Conservation (phyloP, 2,113 vertebrate genomes). For the Saguinus imperator region DNA sequence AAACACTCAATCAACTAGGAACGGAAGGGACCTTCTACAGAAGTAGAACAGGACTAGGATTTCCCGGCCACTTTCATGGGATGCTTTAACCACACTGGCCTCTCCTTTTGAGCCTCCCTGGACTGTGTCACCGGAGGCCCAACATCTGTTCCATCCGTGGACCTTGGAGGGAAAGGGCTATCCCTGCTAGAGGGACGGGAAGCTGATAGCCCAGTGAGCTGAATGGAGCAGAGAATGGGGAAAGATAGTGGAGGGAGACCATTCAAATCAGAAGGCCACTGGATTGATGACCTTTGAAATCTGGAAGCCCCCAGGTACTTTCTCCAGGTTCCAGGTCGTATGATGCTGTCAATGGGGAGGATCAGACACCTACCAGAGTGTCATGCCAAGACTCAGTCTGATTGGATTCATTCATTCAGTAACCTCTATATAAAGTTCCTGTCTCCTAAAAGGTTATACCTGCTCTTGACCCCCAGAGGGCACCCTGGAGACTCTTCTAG, state of each 20-base stretch:
- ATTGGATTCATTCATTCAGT: background rate
- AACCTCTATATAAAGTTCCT: background rate
- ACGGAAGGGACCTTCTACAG: too few species aligned
- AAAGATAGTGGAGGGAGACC: background rate
- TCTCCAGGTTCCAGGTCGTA: background rate
- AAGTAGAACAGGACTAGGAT: background rate
- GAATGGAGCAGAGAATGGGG: background rate
- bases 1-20: too few species aligned
- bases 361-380: background rate
- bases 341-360: background rate
- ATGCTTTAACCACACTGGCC: background rate
- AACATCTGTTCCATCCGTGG: background rate
- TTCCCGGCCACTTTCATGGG: background rate
- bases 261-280: background rate
- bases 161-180: rapidly evolving
- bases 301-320: background rate
- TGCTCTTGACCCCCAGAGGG: background rate
- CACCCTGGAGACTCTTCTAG: background rate
- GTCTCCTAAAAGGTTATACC: background rate
- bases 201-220: too few species aligned
- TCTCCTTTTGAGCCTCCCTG: background rate
- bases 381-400: background rate
- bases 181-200: background rate
- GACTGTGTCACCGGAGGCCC: background rate
- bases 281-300: background rate